Evolutionary conservation across 1,140 invertebrate species (phyloP), one percentile per base, ranked within the genome.

Genomic region (Meloidogyne floridensis): DNA sequence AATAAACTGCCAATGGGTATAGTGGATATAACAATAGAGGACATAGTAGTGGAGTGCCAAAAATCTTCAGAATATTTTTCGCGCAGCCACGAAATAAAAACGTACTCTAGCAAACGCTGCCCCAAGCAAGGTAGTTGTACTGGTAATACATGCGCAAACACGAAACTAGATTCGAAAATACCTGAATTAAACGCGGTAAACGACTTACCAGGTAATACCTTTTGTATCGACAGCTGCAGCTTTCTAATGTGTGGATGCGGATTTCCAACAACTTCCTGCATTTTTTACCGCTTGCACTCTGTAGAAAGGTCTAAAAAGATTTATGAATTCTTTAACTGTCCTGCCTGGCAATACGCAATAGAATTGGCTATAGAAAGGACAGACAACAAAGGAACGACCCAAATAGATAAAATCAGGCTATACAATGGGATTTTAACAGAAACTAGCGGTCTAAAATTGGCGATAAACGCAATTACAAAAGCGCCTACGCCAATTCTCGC

Each of bases 161-260:
- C 72, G 7, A 73, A 73, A 2, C 2, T 73, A 73, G 6, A 11
- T 15, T 42, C 72, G 0, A 73, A n/a, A 73, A 73, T 73, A 11
- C 72, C 9, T 0, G 72, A 73, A 73, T 73, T 73, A n/a, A 43
- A 42, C 1, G 72, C 72, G 0, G 72, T 73, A 47, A 73, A 73
- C 51, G 72, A 73, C n/a, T 5, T 73, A 13, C 72, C 72, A 15
- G 72, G 72, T 13, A 73, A 73, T 6, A n/a, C 72, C 1, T 73
- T 73, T 73, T 73, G 72, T 15, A 47, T 73, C 1, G 72, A 73
- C 72, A 73, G 72, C 72, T 73, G 72, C 6, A 73, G 72, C 15
- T 73, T 73, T 47, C 6, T 73, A 73, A 10, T 73, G 72, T 73
- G 72, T 15, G 72, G 72, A n/a, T 73, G 72, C 72, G 72, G 10